A percentile compares a stretch with the other conserved stretches of the same genome.
These are phyloP conservation scores for Cantharis nigra DNA, from an alignment of 2,888 invertebrate species.

Conservation along the genomic window DNA sequence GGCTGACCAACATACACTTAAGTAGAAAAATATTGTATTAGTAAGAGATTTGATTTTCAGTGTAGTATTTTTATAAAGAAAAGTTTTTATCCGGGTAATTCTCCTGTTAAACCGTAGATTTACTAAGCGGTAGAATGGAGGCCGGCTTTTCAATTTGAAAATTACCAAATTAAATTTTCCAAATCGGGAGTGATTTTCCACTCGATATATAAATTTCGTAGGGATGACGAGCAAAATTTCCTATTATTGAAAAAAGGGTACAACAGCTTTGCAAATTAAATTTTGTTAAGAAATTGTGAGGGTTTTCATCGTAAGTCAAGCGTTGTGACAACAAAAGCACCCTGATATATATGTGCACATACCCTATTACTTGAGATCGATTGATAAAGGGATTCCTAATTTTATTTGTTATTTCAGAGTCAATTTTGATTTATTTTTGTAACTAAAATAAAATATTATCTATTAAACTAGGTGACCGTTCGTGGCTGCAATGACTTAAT, in stretches of 20 bases:
- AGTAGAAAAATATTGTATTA: neutral
- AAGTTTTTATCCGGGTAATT: neutral
- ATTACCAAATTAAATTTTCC: neutral
- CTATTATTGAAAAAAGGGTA: neutral
- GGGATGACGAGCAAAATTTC: neutral
- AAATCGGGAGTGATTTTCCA: neutral
- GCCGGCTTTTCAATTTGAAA: neutral
- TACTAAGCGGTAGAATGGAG: neutral
- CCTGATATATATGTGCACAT: constrained; percentile 1
- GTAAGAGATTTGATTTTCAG: neutral
- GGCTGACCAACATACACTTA: neutral
- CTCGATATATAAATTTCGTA: neutral
- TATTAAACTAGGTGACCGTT: neutral
- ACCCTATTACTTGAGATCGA: neutral
- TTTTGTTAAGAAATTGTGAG: neutral
- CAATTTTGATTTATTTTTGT: neutral
- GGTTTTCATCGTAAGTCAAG: neutral
- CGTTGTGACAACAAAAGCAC: neutral
- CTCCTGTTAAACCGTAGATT: neutral
- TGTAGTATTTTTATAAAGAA: neutral
- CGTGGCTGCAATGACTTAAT: neutral
- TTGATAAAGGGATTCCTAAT: neutral
- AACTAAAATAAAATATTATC: neutral
- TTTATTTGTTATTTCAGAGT: neutral
- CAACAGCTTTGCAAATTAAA: neutral